Percentiles rank a stretch among this genome's conserved stretches.
These are phyloP conservation scores for Lysiphlebus fabarum DNA, from an alignment of 1,140 invertebrate species.

Conservation along the genomic window DNA sequence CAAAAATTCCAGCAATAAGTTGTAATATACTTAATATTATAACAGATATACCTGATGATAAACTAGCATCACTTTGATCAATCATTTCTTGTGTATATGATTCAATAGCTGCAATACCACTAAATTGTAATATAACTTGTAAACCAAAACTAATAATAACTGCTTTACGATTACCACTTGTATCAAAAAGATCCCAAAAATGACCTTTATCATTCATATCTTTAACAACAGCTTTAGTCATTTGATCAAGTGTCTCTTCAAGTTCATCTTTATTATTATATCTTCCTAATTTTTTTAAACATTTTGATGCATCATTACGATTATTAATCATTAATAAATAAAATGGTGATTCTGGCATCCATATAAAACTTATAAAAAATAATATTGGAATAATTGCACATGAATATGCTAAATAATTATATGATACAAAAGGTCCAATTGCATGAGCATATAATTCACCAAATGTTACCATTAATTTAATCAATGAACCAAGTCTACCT, in stretches of 20 bases:
- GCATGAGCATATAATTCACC: conserved; percentile 59
- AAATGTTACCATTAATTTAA: conserved; percentile 67
- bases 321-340: conserved; percentile 44
- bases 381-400: conserved; percentile 55
- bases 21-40: conserved; percentile 66
- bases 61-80: conserved; percentile 50
- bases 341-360: conserved; percentile 71
- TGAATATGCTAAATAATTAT: conserved; percentile 53
- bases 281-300: conserved; percentile 50
- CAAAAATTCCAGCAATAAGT: conserved; percentile 60
- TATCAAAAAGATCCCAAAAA: conserved; percentile 49
- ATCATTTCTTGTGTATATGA: conserved; percentile 68
- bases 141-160: conserved; percentile 57
- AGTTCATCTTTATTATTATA: conserved; percentile 31
- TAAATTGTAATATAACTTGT: conserved; percentile 62
- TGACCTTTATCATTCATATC: conserved; percentile 42
- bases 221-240: conserved; percentile 42
- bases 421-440: conserved; percentile 59
- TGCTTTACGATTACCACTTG: conserved; percentile 49
- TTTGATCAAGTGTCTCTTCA: conserved; percentile 45
- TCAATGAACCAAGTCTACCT: conserved; percentile 65
- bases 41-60: conserved; percentile 55
- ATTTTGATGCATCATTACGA: conserved; percentile 44
- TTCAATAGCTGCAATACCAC: conserved; percentile 66
- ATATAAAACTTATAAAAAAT: conserved; percentile 63